A percentile compares a stretch with the other conserved stretches of the same genome.
These are phyloP conservation scores for Prietella phreatophila DNA, from an alignment of 2,113 vertebrate species.

Conservation along the genomic window DNA sequence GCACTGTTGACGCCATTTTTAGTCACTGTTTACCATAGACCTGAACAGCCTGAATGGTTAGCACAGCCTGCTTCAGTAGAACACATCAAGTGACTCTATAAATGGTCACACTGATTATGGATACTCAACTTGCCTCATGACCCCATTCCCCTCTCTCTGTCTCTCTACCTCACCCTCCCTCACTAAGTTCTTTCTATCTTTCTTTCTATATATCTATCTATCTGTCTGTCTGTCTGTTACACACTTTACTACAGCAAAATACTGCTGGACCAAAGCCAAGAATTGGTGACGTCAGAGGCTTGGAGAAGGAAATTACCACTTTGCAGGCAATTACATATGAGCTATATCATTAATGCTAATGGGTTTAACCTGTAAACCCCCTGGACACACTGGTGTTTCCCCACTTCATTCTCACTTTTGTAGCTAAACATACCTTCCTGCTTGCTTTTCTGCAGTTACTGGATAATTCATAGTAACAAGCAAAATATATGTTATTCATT, in stretches of 20 bases:
- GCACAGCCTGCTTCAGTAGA: slow-evolving; percentile 6
- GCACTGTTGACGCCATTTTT: slow-evolving; percentile 36
- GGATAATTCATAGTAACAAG: slow-evolving; percentile 2
- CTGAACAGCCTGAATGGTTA: slow-evolving; percentile 20
- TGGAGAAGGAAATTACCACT: slow-evolving; percentile 26
- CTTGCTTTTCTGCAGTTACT: background rate
- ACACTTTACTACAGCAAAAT: background rate
- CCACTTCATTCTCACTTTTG: slow-evolving; percentile 1
- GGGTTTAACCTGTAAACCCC: background rate
- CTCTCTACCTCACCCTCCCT: background rate
- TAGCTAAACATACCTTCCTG: background rate
- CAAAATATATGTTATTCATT: background rate
- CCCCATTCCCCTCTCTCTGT: slow-evolving; percentile 41
- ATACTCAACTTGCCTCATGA: slow-evolving; percentile 55
- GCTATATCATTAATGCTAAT: slow-evolving; percentile 6
- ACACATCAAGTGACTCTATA: slow-evolving; percentile 30
- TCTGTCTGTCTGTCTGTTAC: background rate
- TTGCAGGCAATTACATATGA: slow-evolving; percentile 18
- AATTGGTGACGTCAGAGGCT: background rate
- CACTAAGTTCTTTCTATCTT: background rate
- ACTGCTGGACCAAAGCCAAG: background rate
- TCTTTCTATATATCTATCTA: slow-evolving; percentile 9
- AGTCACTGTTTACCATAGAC: slow-evolving; percentile 31
- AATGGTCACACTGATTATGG: slow-evolving; percentile 33
- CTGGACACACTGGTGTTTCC: background rate